Percentiles rank a stretch among this genome's conserved stretches.
Evolutionary conservation across 2,888 invertebrate genomes (phyloP).

Genomic region (Pammene aurita): DNA sequence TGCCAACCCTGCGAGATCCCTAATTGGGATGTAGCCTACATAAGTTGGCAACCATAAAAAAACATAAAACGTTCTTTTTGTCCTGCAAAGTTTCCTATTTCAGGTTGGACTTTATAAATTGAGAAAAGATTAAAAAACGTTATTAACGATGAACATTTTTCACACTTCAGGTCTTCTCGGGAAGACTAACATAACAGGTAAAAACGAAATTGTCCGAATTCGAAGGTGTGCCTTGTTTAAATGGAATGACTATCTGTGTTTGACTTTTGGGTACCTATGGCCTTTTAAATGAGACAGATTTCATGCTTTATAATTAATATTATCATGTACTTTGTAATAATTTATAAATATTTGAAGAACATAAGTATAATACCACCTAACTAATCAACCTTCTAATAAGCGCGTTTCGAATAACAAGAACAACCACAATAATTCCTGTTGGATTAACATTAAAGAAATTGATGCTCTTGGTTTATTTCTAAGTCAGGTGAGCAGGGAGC

Average conservation of each 20-base stretch:
- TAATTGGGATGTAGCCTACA: constrained; percentile 64
- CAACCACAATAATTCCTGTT: neutral
- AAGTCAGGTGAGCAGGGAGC: neutral
- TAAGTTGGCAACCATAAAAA: constrained; percentile 52
- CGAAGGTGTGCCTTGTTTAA: constrained; percentile 67
- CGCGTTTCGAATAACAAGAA: too few species aligned
- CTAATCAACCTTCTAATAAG: too few species aligned
- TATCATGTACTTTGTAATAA: neutral
- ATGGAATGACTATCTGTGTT: constrained; percentile 69
- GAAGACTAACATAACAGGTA: constrained; percentile 84
- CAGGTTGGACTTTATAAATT: constrained; percentile 77
- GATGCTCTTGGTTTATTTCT: neutral
- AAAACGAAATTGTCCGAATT: constrained; percentile 60
- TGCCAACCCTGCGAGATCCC: constrained; percentile 62
- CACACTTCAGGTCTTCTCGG: constrained; percentile 85
- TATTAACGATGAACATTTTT: constrained; percentile 82
- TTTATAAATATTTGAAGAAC: too few species aligned
- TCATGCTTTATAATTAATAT: neutral
- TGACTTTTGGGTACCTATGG: constrained; percentile 56
- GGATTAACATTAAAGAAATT: constrained; percentile 1
- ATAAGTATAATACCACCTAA: too few species aligned
- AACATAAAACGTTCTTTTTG: constrained; percentile 70
- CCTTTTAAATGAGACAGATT: constrained; percentile 57
- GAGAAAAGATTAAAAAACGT: constrained; percentile 65
- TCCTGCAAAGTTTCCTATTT: constrained; percentile 79